Percentiles rank a stretch among this genome's conserved stretches.
Evolutionary conservation across 2,888 invertebrate species (phyloP).

Genomic region (Tipula unca): DNA sequence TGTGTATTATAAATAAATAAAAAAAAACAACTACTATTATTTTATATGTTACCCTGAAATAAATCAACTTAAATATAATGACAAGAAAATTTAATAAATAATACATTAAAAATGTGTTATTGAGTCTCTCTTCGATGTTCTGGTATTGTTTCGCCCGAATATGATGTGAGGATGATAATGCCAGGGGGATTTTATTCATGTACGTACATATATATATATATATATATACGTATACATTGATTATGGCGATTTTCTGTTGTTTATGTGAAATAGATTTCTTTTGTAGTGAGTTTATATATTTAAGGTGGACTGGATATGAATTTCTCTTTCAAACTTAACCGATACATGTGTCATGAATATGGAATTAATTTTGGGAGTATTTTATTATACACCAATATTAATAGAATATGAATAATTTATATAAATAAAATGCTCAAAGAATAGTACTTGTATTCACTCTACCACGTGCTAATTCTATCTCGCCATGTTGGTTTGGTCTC

Average conservation of each 20-base stretch:
- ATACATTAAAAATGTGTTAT: slow-evolving; percentile 14
- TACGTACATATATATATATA: no score
- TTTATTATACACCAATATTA: neutral
- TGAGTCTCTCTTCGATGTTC: neutral
- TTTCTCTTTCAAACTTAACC: neutral
- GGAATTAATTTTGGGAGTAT: neutral
- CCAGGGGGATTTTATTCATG: neutral
- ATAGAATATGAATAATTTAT: no score
- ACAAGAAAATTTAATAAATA: slow-evolving; percentile 8
- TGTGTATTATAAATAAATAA: neutral
- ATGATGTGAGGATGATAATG: neutral
- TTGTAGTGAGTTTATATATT: neutral
- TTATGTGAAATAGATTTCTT: neutral
- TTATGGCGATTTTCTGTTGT: neutral
- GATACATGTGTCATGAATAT: neutral
- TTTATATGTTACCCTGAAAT: neutral
- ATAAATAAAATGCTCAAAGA: no score
- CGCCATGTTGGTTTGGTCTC: no score
- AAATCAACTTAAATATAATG: slow-evolving; percentile 14
- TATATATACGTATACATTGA: no score
- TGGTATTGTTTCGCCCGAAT: neutral
- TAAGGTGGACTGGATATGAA: neutral
- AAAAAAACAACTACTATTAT: neutral
- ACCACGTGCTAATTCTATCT: no score
- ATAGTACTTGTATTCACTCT: no score